Evolutionary conservation across 2,888 invertebrate genomes (phyloP), one percentile per base, ranked within the genome.

Genomic region (Dynastes grantii): DNA sequence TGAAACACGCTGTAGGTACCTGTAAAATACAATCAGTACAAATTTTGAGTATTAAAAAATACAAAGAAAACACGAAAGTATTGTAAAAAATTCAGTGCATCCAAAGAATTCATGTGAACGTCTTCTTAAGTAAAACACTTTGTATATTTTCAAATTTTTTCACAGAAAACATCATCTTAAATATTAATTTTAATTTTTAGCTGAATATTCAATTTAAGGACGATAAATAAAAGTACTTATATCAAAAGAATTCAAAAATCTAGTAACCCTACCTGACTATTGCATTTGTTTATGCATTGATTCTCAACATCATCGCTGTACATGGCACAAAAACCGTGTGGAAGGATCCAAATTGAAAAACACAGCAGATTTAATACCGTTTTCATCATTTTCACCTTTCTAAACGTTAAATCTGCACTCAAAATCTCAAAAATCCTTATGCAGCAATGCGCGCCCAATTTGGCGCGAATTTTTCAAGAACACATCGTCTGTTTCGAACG

Each of bases 241-340:
- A 37, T 37, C 4, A 37, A 45, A 45, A 45, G 11, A 40, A 45
- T 8, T 45, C 11, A 5, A 45, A 45, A 45, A 11, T 45, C 45
- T 45, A 37, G 32, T 37, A 5, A 45, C 3, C 29, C 61, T 63
- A 75, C 73, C 73, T 75, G 73, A 75, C 49, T 75, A 29, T 75
- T 75, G 45, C 73, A 75, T 61, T 75, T 75, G 40, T 75, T 61
- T 37, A 61, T 29, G 29, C 73, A 75, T 61, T 75, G 73, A 40
- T 9, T 45, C 37, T 75, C 73, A 11, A 75, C 73, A 49, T 75
- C 58, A 4, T 75, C 73, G 22, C 73, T 27, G 29, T 75, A 61
- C 16, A 61, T 61, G 13, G 61, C 22, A n/a, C 61, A 11, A 27
- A 45, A 29, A 6, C 29, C 45, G 27, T 9, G 40, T 1, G 45